Conservation (phyloP, 2,113 vertebrate genomes). For the Spilogale gracilis region DNA sequence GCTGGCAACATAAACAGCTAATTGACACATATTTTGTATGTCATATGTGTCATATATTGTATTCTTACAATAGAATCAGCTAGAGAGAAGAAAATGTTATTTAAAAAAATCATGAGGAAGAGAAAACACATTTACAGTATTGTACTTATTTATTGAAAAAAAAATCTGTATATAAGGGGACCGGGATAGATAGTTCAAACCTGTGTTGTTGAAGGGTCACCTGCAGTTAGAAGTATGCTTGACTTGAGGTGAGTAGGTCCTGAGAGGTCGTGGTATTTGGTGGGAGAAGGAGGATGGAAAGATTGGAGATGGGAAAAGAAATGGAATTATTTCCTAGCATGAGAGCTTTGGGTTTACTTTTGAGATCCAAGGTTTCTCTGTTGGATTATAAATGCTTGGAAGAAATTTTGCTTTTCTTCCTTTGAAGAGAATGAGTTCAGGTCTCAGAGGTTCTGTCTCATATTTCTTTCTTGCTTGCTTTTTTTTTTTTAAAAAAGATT, state of each 20-base stretch:
- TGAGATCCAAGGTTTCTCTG: not conserved
- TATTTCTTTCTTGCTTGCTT: not conserved
- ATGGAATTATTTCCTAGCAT: not conserved
- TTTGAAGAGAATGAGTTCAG: not conserved
- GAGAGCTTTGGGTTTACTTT: slow-evolving; percentile 26
- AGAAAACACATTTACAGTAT: not conserved
- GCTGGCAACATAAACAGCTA: not conserved
- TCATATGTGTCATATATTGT: not conserved
- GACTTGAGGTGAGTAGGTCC: not conserved
- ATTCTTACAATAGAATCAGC: not conserved
- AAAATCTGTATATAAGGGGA: not conserved
- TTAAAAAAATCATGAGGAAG: not conserved
- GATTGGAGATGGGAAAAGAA: not conserved
- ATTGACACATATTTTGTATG: not conserved
- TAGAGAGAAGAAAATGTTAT: not conserved
- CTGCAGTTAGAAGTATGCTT: not conserved
- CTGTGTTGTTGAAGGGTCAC: not conserved
- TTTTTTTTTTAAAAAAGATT: no score
- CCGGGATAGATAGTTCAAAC: not conserved
- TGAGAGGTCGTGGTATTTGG: not conserved
- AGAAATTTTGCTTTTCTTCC: slow-evolving; percentile 23
- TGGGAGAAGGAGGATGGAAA: not conserved
- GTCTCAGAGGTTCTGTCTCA: not conserved
- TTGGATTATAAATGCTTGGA: slow-evolving; percentile 3
- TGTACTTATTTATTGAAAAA: not conserved